Evolutionary conservation across 2,888 invertebrate genomes (phyloP).

Genomic region (Eumacrocentrus americanus): DNA sequence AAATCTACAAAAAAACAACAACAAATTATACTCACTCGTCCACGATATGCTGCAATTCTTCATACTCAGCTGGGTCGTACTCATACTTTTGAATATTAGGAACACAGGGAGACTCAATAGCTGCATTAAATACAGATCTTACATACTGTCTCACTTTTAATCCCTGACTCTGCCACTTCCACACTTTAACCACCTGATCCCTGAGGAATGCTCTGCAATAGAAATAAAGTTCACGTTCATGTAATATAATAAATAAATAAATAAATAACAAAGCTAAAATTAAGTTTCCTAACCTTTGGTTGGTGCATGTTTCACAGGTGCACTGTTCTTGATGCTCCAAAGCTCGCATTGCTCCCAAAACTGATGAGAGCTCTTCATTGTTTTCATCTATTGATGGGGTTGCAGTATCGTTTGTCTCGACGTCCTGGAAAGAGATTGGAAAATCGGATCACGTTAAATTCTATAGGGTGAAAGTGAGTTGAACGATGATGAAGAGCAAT

Average conservation of each 20-base stretch:
- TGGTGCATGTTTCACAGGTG: constrained; percentile 48
- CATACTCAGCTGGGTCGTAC: constrained; percentile 42
- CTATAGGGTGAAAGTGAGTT: neutral
- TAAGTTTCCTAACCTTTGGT: constrained; percentile 46
- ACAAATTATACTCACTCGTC: constrained; percentile 61
- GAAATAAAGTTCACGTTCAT: neutral
- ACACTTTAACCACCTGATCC: constrained; percentile 60
- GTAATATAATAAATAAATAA: too few relatives aligned
- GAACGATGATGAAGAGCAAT: neutral
- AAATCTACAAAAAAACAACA: too few relatives aligned
- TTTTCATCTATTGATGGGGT: neutral
- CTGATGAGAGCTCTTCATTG: constrained; percentile 14
- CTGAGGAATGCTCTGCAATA: constrained; percentile 44
- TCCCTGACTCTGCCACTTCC: constrained; percentile 63
- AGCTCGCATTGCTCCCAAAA: constrained; percentile 11
- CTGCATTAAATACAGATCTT: constrained; percentile 58
- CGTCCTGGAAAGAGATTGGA: constrained; percentile 3
- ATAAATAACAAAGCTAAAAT: too few relatives aligned
- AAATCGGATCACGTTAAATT: neutral
- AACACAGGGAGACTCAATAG: constrained; percentile 47
- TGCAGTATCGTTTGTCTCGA: neutral
- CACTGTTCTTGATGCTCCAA: constrained; percentile 32
- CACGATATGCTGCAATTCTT: constrained; percentile 60
- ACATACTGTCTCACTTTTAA: constrained; percentile 62
- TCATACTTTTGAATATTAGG: constrained; percentile 41